These are phyloP conservation scores for Alcis repandata DNA, from an alignment of 2,888 invertebrate species.

Conservation along the genomic window DNA sequence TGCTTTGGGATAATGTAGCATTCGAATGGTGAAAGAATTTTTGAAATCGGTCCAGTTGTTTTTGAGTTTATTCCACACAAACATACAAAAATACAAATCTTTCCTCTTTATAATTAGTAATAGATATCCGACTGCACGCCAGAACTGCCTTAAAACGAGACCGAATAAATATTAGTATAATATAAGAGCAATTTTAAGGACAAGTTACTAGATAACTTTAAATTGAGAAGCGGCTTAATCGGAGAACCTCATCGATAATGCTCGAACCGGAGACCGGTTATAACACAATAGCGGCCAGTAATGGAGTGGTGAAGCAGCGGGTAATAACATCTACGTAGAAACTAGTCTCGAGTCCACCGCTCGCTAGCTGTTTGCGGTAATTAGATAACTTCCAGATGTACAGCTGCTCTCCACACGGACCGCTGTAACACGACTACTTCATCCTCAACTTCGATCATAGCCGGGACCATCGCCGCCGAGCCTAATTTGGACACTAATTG, in stretches of 20 bases:
- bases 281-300: constrained; percentile 50
- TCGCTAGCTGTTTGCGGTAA: constrained; percentile 65
- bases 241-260: constrained; percentile 31
- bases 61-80: no score
- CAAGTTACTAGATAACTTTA: constrained; percentile 27
- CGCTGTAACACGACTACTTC: constrained; percentile 54
- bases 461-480: constrained; percentile 8
- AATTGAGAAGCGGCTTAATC: constrained; percentile 21
- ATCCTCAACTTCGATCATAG: constrained; percentile 40
- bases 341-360: constrained; percentile 51
- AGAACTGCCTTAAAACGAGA: not conserved
- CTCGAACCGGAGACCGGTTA: constrained; percentile 31
- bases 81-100: no score
- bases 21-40: no score
- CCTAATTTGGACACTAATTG: constrained; percentile 35
- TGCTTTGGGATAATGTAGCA: no score
- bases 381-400: constrained; percentile 72
- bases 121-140: not conserved
- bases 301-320: constrained; percentile 49
- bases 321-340: constrained; percentile 51
- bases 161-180: not conserved
- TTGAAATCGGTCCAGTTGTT: no score
- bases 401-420: constrained; percentile 52
- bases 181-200: not conserved
- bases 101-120: no score